Percentiles rank a stretch among this genome's conserved stretches.
Evolutionary conservation across 1,140 invertebrate species (phyloP).

Genomic region (Pogonus chalceus): DNA sequence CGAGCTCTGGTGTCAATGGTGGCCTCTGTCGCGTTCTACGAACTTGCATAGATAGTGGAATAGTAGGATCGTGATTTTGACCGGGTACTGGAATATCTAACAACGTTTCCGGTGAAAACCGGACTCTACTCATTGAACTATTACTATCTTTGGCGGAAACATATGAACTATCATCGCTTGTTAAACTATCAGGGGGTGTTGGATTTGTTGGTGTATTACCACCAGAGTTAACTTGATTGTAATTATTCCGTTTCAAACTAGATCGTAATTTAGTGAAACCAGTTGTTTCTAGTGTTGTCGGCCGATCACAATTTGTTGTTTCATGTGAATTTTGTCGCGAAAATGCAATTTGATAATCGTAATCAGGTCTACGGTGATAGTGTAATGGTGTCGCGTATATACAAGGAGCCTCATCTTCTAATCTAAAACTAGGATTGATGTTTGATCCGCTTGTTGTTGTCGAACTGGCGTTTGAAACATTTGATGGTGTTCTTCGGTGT

Average conservation of each 20-base stretch:
- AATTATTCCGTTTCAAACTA: constrained; percentile 62
- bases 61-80: constrained; percentile 50
- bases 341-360: constrained; percentile 34
- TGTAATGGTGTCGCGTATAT: constrained; percentile 36
- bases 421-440: constrained; percentile 46
- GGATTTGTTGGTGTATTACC: constrained; percentile 72
- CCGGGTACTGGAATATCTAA: constrained; percentile 44
- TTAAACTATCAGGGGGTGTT: constrained; percentile 71
- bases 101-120: constrained; percentile 66
- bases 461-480: constrained; percentile 55
- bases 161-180: constrained; percentile 76
- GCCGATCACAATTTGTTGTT: constrained; percentile 48
- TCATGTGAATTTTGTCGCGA: constrained; percentile 49
- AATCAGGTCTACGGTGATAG: constrained; percentile 34
- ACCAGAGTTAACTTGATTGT: constrained; percentile 49
- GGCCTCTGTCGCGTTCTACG: constrained; percentile 38
- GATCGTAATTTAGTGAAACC: constrained; percentile 56
- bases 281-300: constrained; percentile 54
- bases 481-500: constrained; percentile 58
- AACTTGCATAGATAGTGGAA: constrained; percentile 54
- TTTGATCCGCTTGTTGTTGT: constrained; percentile 41
- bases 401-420: constrained; percentile 51
- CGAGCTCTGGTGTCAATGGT: constrained; percentile 41
- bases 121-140: constrained; percentile 53
- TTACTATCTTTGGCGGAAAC: constrained; percentile 68